phyloP scores from a whole-genome alignment of 53 echinoderm and acorn worm species.

The Zoroaster sp. region DNA sequence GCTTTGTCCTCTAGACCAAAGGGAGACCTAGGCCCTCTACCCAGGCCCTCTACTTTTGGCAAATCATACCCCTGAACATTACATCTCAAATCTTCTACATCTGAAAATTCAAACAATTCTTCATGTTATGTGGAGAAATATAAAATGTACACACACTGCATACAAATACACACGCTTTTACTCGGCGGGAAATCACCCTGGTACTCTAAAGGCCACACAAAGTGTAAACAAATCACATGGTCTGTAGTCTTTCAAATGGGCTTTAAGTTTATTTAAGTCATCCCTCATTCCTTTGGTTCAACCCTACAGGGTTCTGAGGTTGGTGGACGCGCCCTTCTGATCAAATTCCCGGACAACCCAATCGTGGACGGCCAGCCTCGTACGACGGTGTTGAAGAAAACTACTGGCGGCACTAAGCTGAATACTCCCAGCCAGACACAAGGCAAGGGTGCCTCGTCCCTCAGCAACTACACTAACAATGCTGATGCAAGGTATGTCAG shows the following conservation, averaged over 20 bases:
- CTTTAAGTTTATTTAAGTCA: neutral
- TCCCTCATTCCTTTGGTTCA: neutral
- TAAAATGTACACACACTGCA: too few relatives aligned
- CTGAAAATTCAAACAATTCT: too few relatives aligned
- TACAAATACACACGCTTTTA: too few relatives aligned
- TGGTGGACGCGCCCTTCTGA: constrained; percentile 74
- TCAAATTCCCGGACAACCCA: constrained; percentile 99
- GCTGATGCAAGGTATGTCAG: neutral
- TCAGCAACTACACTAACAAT: neutral
- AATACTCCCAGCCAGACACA: neutral
- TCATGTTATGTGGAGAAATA: too few relatives aligned
- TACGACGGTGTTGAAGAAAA: constrained; percentile 82
- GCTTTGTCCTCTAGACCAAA: too few relatives aligned
- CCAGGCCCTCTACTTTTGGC: too few relatives aligned
- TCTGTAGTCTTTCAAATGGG: neutral
- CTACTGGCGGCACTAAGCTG: neutral
- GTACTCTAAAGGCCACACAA: too few relatives aligned
- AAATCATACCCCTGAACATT: too few relatives aligned
- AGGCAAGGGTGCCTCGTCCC: neutral
- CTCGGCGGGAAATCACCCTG: too few relatives aligned
- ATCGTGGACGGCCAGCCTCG: constrained; percentile 79
- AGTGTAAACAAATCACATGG: too few relatives aligned
- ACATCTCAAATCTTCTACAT: too few relatives aligned
- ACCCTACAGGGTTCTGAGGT: constrained; percentile 69
- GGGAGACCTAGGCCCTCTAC: too few relatives aligned